Evolutionary conservation across 1,140 invertebrate genomes (phyloP).

Genomic region (Conus betulinus): DNA sequence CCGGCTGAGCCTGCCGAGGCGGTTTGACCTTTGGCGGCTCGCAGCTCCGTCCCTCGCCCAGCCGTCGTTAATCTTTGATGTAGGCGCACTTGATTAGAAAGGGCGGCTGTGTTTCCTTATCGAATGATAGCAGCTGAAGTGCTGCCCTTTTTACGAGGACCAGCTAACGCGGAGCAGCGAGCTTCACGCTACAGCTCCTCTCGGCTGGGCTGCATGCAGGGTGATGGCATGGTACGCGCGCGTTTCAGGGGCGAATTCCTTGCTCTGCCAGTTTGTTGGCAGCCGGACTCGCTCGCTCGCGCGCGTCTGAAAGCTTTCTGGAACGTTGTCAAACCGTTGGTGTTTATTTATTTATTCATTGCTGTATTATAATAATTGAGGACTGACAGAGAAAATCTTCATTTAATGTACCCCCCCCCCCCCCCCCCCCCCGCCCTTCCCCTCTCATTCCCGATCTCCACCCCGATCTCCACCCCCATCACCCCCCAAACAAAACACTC

Average conservation of each 20-base stretch:
- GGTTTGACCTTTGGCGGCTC: not conserved
- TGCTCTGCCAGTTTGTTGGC: no score
- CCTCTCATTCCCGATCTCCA: not conserved
- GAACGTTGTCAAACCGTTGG: not conserved
- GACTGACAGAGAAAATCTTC: no score
- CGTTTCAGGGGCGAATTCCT: not conserved
- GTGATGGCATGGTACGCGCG: no score
- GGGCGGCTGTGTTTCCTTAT: constrained; percentile 17
- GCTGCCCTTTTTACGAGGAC: not conserved
- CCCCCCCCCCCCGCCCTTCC: not conserved
- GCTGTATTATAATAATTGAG: no score
- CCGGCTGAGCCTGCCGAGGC: not conserved
- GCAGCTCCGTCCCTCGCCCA: not conserved
- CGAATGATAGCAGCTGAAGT: not conserved
- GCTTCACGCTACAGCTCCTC: not conserved
- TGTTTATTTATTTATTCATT: no score
- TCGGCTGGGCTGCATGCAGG: not conserved
- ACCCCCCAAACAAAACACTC: not conserved
- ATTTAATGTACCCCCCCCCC: no score
- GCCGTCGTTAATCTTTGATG: not conserved
- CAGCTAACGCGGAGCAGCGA: not conserved
- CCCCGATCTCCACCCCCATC: not conserved
- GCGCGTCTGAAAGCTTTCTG: no score
- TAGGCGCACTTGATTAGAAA: not conserved
- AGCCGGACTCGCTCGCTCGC: no score